Base-by-base conservation (phyloP, 1,140 invertebrate genomes). In the Macrobrachium nipponense region DNA sequence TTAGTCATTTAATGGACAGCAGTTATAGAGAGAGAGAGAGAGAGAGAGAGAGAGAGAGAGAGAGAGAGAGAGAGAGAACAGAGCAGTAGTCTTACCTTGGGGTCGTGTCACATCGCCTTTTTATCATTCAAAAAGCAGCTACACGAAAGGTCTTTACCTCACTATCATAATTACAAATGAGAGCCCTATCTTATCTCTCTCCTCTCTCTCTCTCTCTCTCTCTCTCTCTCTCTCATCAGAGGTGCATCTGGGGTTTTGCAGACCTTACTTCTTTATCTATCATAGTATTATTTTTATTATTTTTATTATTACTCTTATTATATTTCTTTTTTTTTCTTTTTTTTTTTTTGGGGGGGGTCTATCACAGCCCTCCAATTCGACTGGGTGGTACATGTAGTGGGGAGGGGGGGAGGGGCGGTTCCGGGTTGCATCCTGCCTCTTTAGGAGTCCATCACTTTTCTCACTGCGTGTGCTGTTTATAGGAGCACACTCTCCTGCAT, bases 1-100 rank as follows among this genome's bases (percentile, higher is more conserved):
- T 5, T n/a, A 18, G 73, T 20, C n/a, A 20, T 14, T 44, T 44
- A 51, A 58, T 11, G 36, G 2, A 44, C 6, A 58, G 73, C 8
- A 76, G 75, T 5, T 27, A 59, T 51, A 23, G 75, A 58, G 75
- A 58, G 17, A 27, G 58, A 18, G n/a, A 36, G 43, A 60, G 58
- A 60, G n/a, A 78, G 36, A 80, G 59, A 36, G 27, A 36, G 61
- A 64, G 58, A 80, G 78, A 62, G 61, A 64, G 78, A 80, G 78
- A 64, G 78, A 62, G 60, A 17, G 59, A 58, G 44, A 18, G 62
- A n/a, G 62, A 23, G 20, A n/a, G 20, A n/a, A 14, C 4, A 14
- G 14, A 23, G 14, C 6, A 6, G 1, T 66, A 10, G 0, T 14
- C 12, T n/a, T 17, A 23, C 64, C 23, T 66, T 23, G 64, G 15